Conservation (phyloP, 2,113 vertebrate species). For the Corythaeola cristata region DNA sequence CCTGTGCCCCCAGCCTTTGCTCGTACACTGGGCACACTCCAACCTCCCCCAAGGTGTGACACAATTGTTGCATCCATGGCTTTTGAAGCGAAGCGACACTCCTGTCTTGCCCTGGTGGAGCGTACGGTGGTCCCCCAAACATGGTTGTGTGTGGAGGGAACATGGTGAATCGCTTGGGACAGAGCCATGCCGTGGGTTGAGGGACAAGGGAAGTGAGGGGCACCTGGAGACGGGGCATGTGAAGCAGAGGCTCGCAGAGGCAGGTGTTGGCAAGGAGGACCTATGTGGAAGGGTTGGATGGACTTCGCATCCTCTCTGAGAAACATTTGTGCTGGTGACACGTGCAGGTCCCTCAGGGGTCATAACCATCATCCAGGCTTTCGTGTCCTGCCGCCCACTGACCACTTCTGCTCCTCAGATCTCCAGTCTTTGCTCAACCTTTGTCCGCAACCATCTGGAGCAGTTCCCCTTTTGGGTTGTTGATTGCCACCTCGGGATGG, state of each 20-base stretch:
- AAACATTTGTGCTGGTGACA: not conserved
- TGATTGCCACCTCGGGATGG: not conserved
- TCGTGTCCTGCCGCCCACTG: not conserved
- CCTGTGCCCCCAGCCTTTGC: not conserved
- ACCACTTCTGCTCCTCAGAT: not conserved
- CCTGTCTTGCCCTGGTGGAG: not conserved
- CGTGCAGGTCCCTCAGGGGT: not conserved
- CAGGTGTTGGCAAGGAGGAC: not conserved
- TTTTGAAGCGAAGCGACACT: not conserved
- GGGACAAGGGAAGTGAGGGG: not conserved
- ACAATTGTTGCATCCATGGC: not conserved
- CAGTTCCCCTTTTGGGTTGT: not conserved
- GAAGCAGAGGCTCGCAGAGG: not conserved
- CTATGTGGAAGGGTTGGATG: not conserved
- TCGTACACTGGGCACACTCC: not conserved
- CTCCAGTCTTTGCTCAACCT: not conserved
- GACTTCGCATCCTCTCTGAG: not conserved
- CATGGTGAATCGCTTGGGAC: not conserved
- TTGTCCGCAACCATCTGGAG: not conserved
- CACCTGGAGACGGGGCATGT: accelerated
- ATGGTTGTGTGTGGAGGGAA: not conserved
- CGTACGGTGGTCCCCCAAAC: accelerated
- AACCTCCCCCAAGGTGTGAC: not conserved
- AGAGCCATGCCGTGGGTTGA: not conserved
- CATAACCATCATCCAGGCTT: not conserved